These are phyloP conservation scores for Nothura maculosa DNA, from an alignment of 2,797 vertebrate species.

Conservation along the genomic window DNA sequence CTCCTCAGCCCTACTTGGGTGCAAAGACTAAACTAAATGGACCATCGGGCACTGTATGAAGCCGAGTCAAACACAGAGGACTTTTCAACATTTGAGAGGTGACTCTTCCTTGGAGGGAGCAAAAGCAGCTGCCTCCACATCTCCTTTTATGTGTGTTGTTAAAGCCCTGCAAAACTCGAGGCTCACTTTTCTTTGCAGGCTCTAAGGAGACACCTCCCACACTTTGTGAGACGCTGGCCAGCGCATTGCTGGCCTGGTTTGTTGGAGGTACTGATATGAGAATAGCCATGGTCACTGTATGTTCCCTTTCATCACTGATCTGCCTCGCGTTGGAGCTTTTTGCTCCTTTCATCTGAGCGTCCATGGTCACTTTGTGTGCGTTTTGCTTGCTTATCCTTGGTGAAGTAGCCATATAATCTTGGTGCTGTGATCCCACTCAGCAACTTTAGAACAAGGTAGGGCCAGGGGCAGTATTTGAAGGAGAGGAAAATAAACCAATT, in stretches of 20 bases:
- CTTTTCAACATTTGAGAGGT: background rate
- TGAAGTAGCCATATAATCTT: background rate
- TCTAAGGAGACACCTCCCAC: background rate
- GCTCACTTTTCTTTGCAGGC: background rate
- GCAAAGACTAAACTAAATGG: background rate
- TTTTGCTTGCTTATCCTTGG: background rate
- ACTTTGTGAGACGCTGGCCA: background rate
- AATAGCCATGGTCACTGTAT: background rate
- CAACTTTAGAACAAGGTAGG: slow-evolving; percentile 16
- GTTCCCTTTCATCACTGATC: background rate
- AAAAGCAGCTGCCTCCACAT: background rate
- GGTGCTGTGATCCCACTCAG: background rate
- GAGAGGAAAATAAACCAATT: slow-evolving; percentile 1
- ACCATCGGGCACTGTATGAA: background rate
- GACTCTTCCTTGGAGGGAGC: background rate
- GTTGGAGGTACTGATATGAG: background rate
- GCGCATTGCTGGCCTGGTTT: background rate
- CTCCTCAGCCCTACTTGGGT: background rate
- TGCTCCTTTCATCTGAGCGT: background rate
- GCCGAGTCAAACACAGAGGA: background rate
- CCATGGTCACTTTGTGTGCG: background rate
- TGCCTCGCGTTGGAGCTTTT: background rate
- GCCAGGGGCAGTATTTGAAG: background rate
- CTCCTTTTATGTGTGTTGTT: background rate
- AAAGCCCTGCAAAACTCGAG: background rate